Evolutionary conservation across 2,113 vertebrate genomes (phyloP).

Genomic region (Rhadina sibilatrix): DNA sequence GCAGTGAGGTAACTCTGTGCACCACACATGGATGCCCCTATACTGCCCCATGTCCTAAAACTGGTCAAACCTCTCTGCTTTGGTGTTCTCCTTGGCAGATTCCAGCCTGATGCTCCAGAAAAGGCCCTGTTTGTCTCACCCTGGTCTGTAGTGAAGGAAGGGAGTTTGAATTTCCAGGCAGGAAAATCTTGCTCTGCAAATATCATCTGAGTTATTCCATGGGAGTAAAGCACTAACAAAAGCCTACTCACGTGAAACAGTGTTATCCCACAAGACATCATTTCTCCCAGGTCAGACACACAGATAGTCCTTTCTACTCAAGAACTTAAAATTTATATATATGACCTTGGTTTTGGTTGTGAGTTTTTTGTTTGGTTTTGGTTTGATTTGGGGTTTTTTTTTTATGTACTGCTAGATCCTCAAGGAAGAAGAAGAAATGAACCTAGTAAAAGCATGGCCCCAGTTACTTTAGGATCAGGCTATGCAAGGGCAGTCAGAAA

Average conservation of each 20-base stretch:
- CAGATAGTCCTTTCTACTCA: background rate
- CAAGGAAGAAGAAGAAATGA: background rate
- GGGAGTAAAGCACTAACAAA: background rate
- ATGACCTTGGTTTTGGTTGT: accelerated
- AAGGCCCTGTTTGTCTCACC: background rate
- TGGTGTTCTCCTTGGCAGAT: background rate
- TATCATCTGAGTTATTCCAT: background rate
- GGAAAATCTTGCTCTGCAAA: background rate
- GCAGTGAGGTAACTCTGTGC: accelerated
- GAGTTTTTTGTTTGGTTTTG: background rate
- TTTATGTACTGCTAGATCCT: background rate
- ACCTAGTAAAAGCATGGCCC: background rate
- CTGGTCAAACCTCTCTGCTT: background rate
- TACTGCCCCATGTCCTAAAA: background rate
- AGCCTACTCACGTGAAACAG: background rate
- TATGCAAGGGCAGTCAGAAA: background rate
- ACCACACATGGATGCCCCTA: background rate
- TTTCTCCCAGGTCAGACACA: background rate
- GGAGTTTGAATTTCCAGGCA: background rate
- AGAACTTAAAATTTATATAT: background rate
- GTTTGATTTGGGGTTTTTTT: background rate
- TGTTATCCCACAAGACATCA: background rate
- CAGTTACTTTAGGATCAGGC: background rate
- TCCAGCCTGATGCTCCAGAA: background rate
- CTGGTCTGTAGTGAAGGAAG: background rate